These are phyloP conservation scores for Pangasianodon hypophthalmus DNA, from an alignment of 2,113 vertebrate species.

Conservation along the genomic window DNA sequence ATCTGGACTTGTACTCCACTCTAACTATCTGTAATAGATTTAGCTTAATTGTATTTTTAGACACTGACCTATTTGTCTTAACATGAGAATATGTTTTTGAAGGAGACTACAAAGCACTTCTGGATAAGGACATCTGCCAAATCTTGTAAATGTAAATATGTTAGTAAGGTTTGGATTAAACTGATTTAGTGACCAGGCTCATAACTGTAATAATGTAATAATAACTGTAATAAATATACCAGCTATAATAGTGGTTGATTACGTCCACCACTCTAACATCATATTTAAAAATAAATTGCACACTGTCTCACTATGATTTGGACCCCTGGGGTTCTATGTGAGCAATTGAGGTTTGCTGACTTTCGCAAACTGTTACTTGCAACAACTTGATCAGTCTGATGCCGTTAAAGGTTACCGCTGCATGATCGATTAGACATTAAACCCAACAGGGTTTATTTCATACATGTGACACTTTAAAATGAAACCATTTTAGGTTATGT, in stretches of 20 bases:
- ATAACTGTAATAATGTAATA: neutral
- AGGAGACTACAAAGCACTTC: neutral
- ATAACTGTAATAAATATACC: neutral
- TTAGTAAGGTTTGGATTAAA: neutral
- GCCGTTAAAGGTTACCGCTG: neutral
- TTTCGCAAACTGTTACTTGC: conserved; percentile 10
- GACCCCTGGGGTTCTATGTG: neutral
- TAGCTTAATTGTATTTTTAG: neutral
- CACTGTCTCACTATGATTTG: neutral
- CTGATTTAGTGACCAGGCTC: neutral
- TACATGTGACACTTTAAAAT: conserved; percentile 22
- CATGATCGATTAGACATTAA: conserved; percentile 21
- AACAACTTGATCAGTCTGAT: neutral
- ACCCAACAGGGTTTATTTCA: conserved; percentile 13
- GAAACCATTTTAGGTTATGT: conserved; percentile 26
- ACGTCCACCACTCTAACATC: no score
- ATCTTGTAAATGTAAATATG: neutral
- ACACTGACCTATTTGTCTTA: neutral
- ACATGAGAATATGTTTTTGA: neutral
- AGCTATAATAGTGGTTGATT: neutral
- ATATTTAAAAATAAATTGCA: neutral
- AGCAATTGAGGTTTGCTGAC: neutral
- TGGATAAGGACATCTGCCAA: neutral
- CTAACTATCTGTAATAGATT: neutral
- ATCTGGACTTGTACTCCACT: neutral